These are phyloP conservation scores for Pseudococcus longispinus DNA, from an alignment of 2,888 invertebrate genomes.

Conservation along the genomic window DNA sequence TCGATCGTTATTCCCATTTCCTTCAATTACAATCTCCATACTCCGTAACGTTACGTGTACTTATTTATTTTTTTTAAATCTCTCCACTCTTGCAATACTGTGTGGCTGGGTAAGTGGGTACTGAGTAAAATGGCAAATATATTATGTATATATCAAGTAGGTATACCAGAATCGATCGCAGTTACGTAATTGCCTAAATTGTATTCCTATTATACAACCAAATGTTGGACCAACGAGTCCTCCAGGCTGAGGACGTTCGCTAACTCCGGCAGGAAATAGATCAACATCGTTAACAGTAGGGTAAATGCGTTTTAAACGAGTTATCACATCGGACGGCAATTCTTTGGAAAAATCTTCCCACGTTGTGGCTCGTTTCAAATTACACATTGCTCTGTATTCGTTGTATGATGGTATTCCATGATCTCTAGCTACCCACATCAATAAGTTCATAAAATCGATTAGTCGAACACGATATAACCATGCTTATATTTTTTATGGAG, in stretches of 20 bases:
- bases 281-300: constrained; percentile 94
- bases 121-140: no score
- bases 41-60: no score
- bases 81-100: no score
- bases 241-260: constrained; percentile 80
- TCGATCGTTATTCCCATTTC: no score
- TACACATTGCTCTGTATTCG: constrained; percentile 88
- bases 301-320: constrained; percentile 78
- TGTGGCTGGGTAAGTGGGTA: no score
- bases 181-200: constrained; percentile 86
- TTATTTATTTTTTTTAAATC: no score
- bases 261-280: constrained; percentile 94
- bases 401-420: constrained; percentile 90
- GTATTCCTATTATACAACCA: constrained; percentile 92
- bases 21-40: no score
- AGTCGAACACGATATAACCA: neutral
- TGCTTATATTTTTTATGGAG: no score
- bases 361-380: constrained; percentile 80
- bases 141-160: neutral
- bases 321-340: constrained; percentile 75
- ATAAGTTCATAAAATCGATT: neutral
- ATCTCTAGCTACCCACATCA: constrained; percentile 70
- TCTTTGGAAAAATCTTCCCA: constrained; percentile 89
- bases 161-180: constrained; percentile 91
- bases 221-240: constrained; percentile 94